phyloP scores from a whole-genome alignment of 1,140 invertebrate species.

The Oncopeltus fasciatus region DNA sequence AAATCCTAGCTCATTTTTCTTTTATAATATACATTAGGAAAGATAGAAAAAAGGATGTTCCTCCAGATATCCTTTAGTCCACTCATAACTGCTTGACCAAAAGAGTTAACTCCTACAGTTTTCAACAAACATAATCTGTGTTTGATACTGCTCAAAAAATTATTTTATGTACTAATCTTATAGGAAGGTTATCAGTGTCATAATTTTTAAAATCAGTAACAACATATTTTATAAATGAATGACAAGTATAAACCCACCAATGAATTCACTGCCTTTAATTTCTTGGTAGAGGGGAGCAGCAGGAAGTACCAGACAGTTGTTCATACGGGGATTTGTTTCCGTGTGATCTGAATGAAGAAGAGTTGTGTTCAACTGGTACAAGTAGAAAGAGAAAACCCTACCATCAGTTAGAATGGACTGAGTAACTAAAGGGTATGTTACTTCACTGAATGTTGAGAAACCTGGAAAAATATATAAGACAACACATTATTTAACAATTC shows the following conservation, averaged over 20 bases:
- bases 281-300: slow-evolving; percentile 57
- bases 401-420: slow-evolving; percentile 79
- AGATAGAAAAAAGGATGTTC: too few relatives aligned
- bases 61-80: too few relatives aligned
- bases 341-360: slow-evolving; percentile 42
- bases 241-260: slow-evolving; percentile 12
- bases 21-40: too few relatives aligned
- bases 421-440: slow-evolving; percentile 74
- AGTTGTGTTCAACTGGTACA: slow-evolving; percentile 80
- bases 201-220: not conserved
- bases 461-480: slow-evolving; percentile 38
- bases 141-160: too few relatives aligned
- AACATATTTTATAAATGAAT: too few relatives aligned
- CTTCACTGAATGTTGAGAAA: slow-evolving; percentile 71
- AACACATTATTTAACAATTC: too few relatives aligned
- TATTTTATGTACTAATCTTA: too few relatives aligned
- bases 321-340: slow-evolving; percentile 49
- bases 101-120: not conserved
- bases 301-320: slow-evolving; percentile 66
- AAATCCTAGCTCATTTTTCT: too few relatives aligned
- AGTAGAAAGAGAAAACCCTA: slow-evolving; percentile 62
- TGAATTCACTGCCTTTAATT: slow-evolving; percentile 38
- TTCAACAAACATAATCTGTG: too few relatives aligned
- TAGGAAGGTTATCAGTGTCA: too few relatives aligned
- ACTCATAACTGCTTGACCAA: too few relatives aligned